Percentiles rank a stretch among this genome's conserved stretches.
phyloP scores from a whole-genome alignment of 1,140 invertebrate genomes.

The Lycorma delicatula region DNA sequence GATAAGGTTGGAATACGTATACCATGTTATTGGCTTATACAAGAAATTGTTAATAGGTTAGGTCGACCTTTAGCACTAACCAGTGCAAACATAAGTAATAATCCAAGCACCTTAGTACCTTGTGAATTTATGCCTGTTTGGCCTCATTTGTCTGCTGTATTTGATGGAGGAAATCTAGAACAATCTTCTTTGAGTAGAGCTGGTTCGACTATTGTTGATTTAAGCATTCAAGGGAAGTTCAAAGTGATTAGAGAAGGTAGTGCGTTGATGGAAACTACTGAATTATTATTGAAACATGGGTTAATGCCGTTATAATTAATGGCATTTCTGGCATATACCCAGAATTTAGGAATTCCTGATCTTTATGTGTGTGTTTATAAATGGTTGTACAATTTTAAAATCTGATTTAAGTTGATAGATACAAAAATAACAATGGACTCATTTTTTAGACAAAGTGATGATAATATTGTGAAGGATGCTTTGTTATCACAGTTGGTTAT shows the following conservation, averaged over 20 bases:
- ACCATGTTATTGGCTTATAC: neutral
- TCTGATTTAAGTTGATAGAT: neutral
- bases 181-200: too few relatives aligned
- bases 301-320: neutral
- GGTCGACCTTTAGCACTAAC: neutral
- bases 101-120: neutral
- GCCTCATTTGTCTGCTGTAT: neutral
- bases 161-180: neutral
- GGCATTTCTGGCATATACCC: neutral
- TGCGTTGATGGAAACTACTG: too few relatives aligned
- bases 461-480: constrained; percentile 57
- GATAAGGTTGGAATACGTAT: neutral
- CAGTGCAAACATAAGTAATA: neutral
- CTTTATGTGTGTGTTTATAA: neutral
- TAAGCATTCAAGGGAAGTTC: neutral
- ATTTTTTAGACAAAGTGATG: constrained; percentile 23
- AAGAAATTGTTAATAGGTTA: neutral
- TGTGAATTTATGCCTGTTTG: neutral
- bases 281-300: neutral
- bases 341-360: neutral
- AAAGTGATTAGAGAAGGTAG: neutral
- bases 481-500: constrained; percentile 59
- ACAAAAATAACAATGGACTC: neutral
- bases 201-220: neutral
- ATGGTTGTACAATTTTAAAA: neutral